These are phyloP conservation scores for Chlorops oryzae DNA, from an alignment of 1,140 invertebrate species.

Conservation along the genomic window DNA sequence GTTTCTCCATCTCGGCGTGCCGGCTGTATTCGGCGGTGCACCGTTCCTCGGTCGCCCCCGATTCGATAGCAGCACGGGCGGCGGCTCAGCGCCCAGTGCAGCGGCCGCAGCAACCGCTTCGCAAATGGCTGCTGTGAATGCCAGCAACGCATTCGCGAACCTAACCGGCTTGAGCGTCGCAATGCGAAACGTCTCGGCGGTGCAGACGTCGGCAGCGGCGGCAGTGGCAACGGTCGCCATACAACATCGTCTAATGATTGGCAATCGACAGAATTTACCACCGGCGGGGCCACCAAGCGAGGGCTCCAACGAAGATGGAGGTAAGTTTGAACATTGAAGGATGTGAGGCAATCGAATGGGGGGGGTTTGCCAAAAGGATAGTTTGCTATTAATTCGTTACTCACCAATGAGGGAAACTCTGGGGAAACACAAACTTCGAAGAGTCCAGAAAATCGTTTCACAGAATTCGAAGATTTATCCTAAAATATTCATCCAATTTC, in stretches of 20 bases:
- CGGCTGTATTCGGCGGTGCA: slow-evolving; percentile 47
- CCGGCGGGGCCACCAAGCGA: slow-evolving; percentile 52
- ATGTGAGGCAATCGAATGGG: too few species aligned
- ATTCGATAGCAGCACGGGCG: slow-evolving; percentile 25
- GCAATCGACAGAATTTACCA: slow-evolving; percentile 40
- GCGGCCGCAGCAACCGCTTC: slow-evolving; percentile 38
- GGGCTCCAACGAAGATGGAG: slow-evolving; percentile 55
- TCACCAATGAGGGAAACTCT: too few species aligned
- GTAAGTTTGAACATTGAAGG: slow-evolving; percentile 36
- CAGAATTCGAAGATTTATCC: too few species aligned
- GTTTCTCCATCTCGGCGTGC: slow-evolving; percentile 54
- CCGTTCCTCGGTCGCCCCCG: slow-evolving; percentile 38
- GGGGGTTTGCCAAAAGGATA: too few species aligned
- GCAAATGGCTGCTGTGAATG: slow-evolving; percentile 41
- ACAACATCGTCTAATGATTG: slow-evolving; percentile 43
- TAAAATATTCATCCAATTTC: too few species aligned
- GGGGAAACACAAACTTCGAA: too few species aligned
- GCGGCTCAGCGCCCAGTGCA: slow-evolving; percentile 24
- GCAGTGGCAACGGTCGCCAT: slow-evolving; percentile 44
- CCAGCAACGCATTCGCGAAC: slow-evolving; percentile 45
- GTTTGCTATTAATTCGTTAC: too few species aligned
- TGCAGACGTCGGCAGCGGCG: slow-evolving; percentile 38
- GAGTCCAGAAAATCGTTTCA: too few species aligned
- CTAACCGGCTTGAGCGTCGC: slow-evolving; percentile 43
- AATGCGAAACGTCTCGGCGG: slow-evolving; percentile 39